phyloP scores from a whole-genome alignment of 2,888 invertebrate species.

The Coleophora flavipennella region DNA sequence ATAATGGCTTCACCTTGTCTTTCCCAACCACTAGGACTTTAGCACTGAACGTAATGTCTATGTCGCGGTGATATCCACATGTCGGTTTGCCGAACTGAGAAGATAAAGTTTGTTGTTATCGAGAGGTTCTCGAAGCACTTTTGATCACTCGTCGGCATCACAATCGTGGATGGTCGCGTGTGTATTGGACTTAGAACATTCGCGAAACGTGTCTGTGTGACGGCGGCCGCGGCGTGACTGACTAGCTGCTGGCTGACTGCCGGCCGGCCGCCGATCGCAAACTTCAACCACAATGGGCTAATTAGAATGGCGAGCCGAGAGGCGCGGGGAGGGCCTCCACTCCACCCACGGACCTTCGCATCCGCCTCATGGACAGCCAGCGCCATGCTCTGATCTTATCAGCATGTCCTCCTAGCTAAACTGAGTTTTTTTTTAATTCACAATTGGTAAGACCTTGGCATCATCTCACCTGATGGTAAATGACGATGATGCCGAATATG shows the following conservation, averaged over 20 bases:
- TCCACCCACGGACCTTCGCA: slow-evolving; percentile 66
- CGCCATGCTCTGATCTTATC: slow-evolving; percentile 7
- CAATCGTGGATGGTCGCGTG: slow-evolving; percentile 41
- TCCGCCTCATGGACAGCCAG: slow-evolving; percentile 58
- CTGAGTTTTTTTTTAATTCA: too few relatives aligned
- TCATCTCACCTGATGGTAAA: too few relatives aligned
- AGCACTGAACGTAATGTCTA: slow-evolving; percentile 33
- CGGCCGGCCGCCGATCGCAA: slow-evolving; percentile 59
- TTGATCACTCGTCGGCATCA: slow-evolving; percentile 62
- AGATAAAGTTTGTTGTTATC: slow-evolving; percentile 44
- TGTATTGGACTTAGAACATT: slow-evolving; percentile 17
- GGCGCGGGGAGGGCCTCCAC: slow-evolving; percentile 44
- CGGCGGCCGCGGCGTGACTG: slow-evolving; percentile 55
- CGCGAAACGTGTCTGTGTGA: slow-evolving; percentile 38
- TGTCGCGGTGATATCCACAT: slow-evolving; percentile 38
- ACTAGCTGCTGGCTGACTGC: too few relatives aligned
- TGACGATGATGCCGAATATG: too few relatives aligned
- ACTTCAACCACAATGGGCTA: slow-evolving; percentile 67
- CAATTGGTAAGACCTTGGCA: too few relatives aligned
- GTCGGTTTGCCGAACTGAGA: slow-evolving; percentile 30
- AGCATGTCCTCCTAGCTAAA: slow-evolving; percentile 6
- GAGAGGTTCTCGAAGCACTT: slow-evolving; percentile 36
- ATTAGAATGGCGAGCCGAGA: slow-evolving; percentile 65
- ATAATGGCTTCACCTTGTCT: slow-evolving; percentile 65
- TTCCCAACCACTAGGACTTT: slow-evolving; percentile 43